phyloP scores from a whole-genome alignment of 2,888 invertebrate genomes.

The Sphaerophoria taeniata region DNA sequence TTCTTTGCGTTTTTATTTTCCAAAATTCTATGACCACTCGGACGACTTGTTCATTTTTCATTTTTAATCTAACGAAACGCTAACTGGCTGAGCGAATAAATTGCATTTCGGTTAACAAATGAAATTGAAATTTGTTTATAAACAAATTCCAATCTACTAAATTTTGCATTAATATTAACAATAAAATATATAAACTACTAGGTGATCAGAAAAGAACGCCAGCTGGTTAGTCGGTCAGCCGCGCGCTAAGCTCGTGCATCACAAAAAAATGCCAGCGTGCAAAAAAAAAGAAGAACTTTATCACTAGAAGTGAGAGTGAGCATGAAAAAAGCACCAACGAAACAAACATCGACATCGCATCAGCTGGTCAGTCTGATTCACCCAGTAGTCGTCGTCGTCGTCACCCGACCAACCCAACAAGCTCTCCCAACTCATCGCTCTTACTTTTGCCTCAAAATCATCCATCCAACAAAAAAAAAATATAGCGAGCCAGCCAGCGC shows the following conservation, averaged over 20 bases:
- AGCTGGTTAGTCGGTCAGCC: slow-evolving; percentile 55
- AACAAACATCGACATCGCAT: slow-evolving; percentile 9
- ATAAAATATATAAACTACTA: slow-evolving; percentile 77
- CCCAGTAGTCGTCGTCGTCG: slow-evolving; percentile 24
- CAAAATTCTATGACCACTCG: background rate
- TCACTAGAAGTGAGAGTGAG: slow-evolving; percentile 72
- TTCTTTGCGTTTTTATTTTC: background rate
- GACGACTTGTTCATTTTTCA: background rate
- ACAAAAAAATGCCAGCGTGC: slow-evolving; percentile 49
- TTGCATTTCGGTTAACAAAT: slow-evolving; percentile 60
- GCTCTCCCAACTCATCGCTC: slow-evolving; percentile 55
- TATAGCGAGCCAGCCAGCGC: too few species aligned
- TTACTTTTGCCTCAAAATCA: slow-evolving; percentile 51
- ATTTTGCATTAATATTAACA: slow-evolving; percentile 76
- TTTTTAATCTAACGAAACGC: background rate
- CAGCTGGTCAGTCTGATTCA: slow-evolving; percentile 70
- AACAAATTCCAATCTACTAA: slow-evolving; percentile 63
- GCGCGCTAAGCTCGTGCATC: slow-evolving; percentile 57
- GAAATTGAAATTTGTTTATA: slow-evolving; percentile 70
- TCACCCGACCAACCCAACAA: slow-evolving; percentile 58
- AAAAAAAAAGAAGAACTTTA: slow-evolving; percentile 65
- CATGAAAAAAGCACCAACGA: slow-evolving; percentile 39
- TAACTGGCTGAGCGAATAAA: slow-evolving; percentile 16
- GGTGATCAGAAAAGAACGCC: slow-evolving; percentile 64
- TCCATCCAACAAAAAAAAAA: too few species aligned